Percentiles rank a stretch among this genome's conserved stretches.
These are phyloP conservation scores for Pipistrellus nathusii DNA, from an alignment of 2,797 vertebrate genomes.

Conservation along the genomic window DNA sequence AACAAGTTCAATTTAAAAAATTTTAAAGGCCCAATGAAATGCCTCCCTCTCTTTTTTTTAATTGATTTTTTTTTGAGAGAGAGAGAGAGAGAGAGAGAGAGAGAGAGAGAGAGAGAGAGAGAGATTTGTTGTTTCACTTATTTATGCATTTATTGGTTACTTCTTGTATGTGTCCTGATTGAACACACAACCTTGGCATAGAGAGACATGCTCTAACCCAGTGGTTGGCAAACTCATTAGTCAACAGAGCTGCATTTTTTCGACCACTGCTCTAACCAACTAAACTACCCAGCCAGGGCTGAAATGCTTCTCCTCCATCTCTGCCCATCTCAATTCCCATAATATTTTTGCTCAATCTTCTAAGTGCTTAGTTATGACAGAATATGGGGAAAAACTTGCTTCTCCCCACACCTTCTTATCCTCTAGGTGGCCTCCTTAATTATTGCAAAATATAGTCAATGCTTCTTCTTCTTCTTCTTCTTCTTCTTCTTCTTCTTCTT, in stretches of 20 bases:
- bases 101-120: not conserved
- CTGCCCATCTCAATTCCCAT: not conserved
- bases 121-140: not conserved
- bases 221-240: too few species aligned
- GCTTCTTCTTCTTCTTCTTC: not conserved
- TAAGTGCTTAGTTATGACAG: not conserved
- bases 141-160: not conserved
- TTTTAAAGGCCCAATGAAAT: not conserved
- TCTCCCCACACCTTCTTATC: not conserved
- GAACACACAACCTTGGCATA: too few species aligned
- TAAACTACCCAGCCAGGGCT: not conserved
- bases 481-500: not conserved
- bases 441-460: not conserved
- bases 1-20: not conserved
- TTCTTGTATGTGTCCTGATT: not conserved
- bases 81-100: too few species aligned
- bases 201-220: too few species aligned
- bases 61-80: too few species aligned
- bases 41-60: not conserved
- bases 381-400: not conserved
- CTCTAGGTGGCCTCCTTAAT: not conserved
- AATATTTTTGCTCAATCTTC: not conserved
- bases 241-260: too few species aligned
- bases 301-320: not conserved
- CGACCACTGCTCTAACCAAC: not conserved